A percentile compares a stretch with the other conserved stretches of the same genome.
phyloP scores from a whole-genome alignment of 1,140 invertebrate species.

The Drosophila nebulosa region DNA sequence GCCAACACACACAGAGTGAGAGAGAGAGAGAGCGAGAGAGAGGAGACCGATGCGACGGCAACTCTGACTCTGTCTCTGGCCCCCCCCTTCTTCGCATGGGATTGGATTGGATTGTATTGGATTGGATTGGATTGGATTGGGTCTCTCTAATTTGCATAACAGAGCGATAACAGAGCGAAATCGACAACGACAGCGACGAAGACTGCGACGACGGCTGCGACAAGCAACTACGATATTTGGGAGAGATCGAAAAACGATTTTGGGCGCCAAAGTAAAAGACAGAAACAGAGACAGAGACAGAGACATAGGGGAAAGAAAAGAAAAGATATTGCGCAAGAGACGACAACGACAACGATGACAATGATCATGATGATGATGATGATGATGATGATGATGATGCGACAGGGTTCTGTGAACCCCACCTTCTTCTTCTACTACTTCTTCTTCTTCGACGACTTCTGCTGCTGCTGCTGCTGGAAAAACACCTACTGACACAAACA shows the following conservation, averaged over 20 bases:
- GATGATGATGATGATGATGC: not conserved
- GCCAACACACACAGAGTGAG: not conserved
- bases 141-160: slow-evolving; percentile 13
- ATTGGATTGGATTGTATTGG: too few species aligned
- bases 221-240: not conserved
- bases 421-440: not conserved
- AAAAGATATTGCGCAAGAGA: not conserved
- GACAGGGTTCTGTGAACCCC: not conserved
- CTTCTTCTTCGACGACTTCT: too few species aligned
- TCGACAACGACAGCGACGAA: not conserved
- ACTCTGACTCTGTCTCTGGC: not conserved
- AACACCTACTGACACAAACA: not conserved
- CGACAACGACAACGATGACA: too few species aligned
- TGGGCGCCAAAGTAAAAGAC: slow-evolving; percentile 9
- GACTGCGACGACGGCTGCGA: too few species aligned
- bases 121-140: too few species aligned
- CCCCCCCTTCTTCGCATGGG: too few species aligned
- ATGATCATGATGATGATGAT: not conserved
- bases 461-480: not conserved
- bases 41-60: not conserved
- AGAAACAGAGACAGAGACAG: not conserved
- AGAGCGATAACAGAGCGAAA: slow-evolving; percentile 17
- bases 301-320: not conserved
- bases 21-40: too few species aligned
- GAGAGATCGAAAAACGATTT: slow-evolving; percentile 2